A percentile compares a stretch with the other conserved stretches of the same genome.
phyloP scores from a whole-genome alignment of 2,113 vertebrate species.

The Eclectus roratus region DNA sequence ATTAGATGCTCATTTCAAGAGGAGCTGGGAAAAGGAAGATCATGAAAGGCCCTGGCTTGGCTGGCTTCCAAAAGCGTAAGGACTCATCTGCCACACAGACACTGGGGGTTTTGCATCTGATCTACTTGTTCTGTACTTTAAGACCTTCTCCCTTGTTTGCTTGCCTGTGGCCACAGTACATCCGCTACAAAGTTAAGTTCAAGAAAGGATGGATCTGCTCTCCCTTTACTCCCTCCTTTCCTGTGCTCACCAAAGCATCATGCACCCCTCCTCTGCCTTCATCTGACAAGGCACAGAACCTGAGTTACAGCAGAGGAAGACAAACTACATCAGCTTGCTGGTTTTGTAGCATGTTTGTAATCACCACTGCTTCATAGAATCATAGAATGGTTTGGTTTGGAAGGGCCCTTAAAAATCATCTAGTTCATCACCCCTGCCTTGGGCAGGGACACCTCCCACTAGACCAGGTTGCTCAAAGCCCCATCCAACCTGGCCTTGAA shows the following conservation, averaged over 20 bases:
- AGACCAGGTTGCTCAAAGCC: not conserved
- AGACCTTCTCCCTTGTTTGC: not conserved
- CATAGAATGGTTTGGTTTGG: not conserved
- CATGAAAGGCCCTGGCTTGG: constrained; percentile 1
- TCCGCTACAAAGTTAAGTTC: constrained; percentile 1
- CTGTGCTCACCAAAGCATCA: not conserved
- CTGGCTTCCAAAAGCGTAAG: not conserved
- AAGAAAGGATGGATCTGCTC: not conserved
- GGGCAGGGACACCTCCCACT: not conserved
- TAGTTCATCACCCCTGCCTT: not conserved
- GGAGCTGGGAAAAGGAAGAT: not conserved
- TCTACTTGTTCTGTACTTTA: constrained; percentile 19
- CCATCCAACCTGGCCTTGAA: not conserved
- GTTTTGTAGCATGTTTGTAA: not conserved
- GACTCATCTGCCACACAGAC: constrained; percentile 41
- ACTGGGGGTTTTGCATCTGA: not conserved
- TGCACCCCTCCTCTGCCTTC: not conserved
- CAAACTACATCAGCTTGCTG: not conserved
- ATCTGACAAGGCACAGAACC: not conserved
- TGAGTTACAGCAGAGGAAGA: not conserved
- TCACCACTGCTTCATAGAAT: not conserved
- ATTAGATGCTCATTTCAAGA: not conserved
- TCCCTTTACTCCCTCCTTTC: not conserved
- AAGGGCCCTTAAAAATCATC: not conserved
- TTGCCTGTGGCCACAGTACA: constrained; percentile 15